Percentiles rank a stretch among this genome's conserved stretches.
Evolutionary conservation across 1,140 invertebrate species (phyloP).

Genomic region (Phortica variegata): DNA sequence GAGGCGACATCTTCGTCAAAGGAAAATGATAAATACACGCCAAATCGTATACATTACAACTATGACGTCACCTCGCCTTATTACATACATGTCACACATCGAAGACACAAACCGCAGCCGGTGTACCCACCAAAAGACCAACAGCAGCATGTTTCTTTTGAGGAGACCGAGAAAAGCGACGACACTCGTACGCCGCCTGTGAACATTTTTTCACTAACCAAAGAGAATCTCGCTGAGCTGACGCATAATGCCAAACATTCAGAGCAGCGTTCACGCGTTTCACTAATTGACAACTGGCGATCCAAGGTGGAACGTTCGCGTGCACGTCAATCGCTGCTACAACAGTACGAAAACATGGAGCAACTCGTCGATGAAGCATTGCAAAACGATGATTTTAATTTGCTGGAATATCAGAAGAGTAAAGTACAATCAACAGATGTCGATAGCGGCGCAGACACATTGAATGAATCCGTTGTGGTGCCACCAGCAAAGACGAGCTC

Average conservation of each 20-base stretch:
- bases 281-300: constrained; percentile 48
- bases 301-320: constrained; percentile 44
- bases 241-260: constrained; percentile 16
- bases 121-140: constrained; percentile 17
- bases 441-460: not conserved
- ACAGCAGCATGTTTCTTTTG: not conserved
- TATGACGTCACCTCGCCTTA: constrained; percentile 51
- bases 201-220: constrained; percentile 44
- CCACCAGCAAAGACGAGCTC: not conserved
- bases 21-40: constrained; percentile 29
- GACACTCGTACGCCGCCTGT: too few species aligned
- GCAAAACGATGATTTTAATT: constrained; percentile 34
- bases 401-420: constrained; percentile 21
- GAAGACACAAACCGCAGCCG: constrained; percentile 38
- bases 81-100: constrained; percentile 53
- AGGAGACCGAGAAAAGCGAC: constrained; percentile 4
- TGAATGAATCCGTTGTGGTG: not conserved
- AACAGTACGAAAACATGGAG: constrained; percentile 32
- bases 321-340: constrained; percentile 32
- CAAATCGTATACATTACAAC: constrained; percentile 43
- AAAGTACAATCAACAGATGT: constrained; percentile 2
- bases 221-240: constrained; percentile 42
- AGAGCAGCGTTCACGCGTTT: constrained; percentile 19
- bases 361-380: constrained; percentile 38
- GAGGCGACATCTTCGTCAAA: not conserved